Evolutionary conservation across 2,113 vertebrate genomes (phyloP).

Genomic region (Suricata suricatta): DNA sequence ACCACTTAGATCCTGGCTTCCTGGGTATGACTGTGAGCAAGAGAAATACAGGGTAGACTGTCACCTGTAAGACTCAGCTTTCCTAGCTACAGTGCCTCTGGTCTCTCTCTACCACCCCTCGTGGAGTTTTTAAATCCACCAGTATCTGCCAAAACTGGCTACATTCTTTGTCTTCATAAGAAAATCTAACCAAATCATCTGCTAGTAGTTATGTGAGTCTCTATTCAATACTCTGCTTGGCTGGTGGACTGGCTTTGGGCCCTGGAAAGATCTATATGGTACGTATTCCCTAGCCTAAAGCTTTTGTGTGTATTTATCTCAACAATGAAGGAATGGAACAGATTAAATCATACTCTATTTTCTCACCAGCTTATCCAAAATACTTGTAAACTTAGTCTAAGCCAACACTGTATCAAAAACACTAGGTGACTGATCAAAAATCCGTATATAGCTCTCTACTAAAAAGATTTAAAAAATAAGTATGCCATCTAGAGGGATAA

Average conservation of each 20-base stretch:
- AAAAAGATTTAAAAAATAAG: background rate
- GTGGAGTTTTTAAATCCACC: conserved; percentile 29
- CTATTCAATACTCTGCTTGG: background rate
- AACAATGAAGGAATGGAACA: background rate
- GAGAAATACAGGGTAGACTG: background rate
- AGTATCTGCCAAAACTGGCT: conserved; percentile 1
- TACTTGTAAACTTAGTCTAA: conserved; percentile 36
- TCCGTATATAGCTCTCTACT: background rate
- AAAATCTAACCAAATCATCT: conserved; percentile 19
- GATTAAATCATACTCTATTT: conserved; percentile 25
- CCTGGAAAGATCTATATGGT: background rate
- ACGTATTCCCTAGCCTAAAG: background rate
- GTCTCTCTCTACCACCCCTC: background rate
- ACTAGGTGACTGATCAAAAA: conserved; percentile 35
- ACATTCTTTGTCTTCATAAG: conserved; percentile 23
- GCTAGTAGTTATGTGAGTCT: background rate
- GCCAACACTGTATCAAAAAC: conserved; percentile 20
- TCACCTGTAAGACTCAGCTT: background rate
- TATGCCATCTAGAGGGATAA: background rate
- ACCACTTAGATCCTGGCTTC: background rate
- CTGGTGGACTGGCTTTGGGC: background rate
- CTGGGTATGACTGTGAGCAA: background rate
- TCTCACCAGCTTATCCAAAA: conserved; percentile 20
- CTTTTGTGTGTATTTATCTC: conserved; percentile 13
- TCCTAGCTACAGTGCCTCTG: background rate